These are phyloP conservation scores for Argopecten irradians DNA, from an alignment of 1,140 invertebrate species.

Conservation along the genomic window DNA sequence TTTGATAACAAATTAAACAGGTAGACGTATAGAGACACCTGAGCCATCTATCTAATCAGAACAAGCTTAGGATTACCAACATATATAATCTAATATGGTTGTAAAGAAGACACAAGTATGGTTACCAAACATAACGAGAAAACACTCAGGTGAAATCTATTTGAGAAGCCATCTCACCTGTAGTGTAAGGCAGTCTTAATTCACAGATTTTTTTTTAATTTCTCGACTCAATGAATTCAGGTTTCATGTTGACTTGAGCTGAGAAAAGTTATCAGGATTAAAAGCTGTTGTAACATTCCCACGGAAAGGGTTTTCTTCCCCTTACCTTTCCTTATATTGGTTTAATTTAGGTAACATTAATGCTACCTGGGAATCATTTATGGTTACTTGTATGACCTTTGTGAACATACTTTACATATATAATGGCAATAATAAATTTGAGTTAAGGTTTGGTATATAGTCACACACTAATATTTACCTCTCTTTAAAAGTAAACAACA, in stretches of 20 bases:
- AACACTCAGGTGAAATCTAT: not conserved
- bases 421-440: too few relatives aligned
- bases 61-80: not conserved
- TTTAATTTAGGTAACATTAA: not conserved
- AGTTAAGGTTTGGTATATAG: too few relatives aligned
- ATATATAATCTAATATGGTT: not conserved
- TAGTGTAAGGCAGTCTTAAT: not conserved
- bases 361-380: too few relatives aligned
- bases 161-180: not conserved
- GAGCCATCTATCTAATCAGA: not conserved
- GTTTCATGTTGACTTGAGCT: not conserved
- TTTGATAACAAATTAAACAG: not conserved
- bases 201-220: conserved; percentile 12
- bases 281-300: not conserved
- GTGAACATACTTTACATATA: too few relatives aligned
- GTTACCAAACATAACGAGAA: not conserved
- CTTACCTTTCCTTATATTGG: not conserved
- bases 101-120: not conserved
- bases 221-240: not conserved
- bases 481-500: too few relatives aligned
- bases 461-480: too few relatives aligned
- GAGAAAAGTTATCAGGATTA: not conserved
- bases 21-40: not conserved
- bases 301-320: not conserved
- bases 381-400: not conserved